Evolutionary conservation across 2,113 vertebrate species (phyloP), one percentile per base, ranked within the genome.

Genomic region (Hiodon alosoides): DNA sequence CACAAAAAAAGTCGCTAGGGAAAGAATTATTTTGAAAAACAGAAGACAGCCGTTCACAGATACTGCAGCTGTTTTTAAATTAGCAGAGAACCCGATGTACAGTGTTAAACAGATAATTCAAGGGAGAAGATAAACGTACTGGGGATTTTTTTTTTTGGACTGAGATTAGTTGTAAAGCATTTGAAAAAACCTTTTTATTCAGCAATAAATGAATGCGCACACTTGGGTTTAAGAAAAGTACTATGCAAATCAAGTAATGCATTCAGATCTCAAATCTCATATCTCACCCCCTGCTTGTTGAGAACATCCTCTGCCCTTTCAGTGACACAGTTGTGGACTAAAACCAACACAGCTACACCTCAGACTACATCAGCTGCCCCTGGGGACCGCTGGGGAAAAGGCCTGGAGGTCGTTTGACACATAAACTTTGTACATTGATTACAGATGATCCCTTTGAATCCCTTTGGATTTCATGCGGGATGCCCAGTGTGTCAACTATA

Each of bases 391-490:
- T 8, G 65, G 80, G 81, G 68, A 81, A 79, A 47, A 86, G 86
- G 83, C 82, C 83, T 82, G 70, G 74, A 83, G 83, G 83, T 83
- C 80, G 72, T 67, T 80, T 70, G 75, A 82, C 79, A 84, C 76
- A 82, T 87, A 84, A 86, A 89, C 86, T 84, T 85, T 87, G 81
- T 86, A 77, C 81, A 88, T 78, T 86, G 84, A 89, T 89, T 88
- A 84, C 79, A 82, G 80, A 80, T 83, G 81, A 87, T 87, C 85
- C 84, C 79, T 72, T 76, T 76, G 67, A 79, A 81, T 81, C 79
- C 76, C 76, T 74, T 65, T 61, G 76, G 87, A 84, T 83, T 79
- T 82, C 61, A 67, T 65, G 78, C 78, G 69, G 76, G 79, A 85
- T 83, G 81, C 31, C 31, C 31, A 31, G 76, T 76, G 78, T 68